phyloP scores from a whole-genome alignment of 2,888 invertebrate genomes.

The Melanophora roralis region DNA sequence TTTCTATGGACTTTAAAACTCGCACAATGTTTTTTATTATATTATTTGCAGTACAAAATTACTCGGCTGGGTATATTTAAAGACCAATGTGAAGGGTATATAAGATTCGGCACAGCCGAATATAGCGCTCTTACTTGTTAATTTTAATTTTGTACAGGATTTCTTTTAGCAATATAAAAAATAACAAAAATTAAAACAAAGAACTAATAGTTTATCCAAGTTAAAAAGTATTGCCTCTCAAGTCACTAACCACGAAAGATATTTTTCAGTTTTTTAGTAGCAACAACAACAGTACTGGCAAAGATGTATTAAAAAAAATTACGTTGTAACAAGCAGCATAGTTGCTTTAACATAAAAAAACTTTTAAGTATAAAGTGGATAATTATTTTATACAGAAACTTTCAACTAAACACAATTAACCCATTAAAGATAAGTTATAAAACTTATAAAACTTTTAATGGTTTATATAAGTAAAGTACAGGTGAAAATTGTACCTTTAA shows the following conservation, averaged over 20 bases:
- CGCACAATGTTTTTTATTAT: too few species aligned
- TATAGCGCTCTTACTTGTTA: too few species aligned
- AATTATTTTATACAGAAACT: constrained; percentile 26
- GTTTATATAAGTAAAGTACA: too few species aligned
- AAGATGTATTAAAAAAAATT: neutral
- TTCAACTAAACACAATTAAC: constrained; percentile 41
- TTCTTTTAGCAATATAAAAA: neutral
- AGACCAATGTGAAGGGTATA: too few species aligned
- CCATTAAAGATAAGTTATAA: constrained; percentile 2
- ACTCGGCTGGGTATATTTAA: too few species aligned
- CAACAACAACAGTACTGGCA: constrained; percentile 25
- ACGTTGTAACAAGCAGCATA: neutral
- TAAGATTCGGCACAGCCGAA: too few species aligned
- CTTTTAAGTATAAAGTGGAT: constrained; percentile 41
- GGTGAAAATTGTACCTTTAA: too few species aligned
- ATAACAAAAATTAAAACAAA: constrained; percentile 40
- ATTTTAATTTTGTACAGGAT: constrained; percentile 5
- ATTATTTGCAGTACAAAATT: too few species aligned
- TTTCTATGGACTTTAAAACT: too few species aligned
- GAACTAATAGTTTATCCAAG: constrained; percentile 75
- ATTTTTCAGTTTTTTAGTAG: constrained; percentile 65
- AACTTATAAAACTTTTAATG: neutral
- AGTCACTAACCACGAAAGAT: constrained; percentile 74
- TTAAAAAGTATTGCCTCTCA: constrained; percentile 75
- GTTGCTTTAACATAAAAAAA: neutral